Evolutionary conservation across 2,113 vertebrate species (phyloP), one percentile per base, ranked within the genome.

Genomic region (cattle (Bos taurus)): DNA sequence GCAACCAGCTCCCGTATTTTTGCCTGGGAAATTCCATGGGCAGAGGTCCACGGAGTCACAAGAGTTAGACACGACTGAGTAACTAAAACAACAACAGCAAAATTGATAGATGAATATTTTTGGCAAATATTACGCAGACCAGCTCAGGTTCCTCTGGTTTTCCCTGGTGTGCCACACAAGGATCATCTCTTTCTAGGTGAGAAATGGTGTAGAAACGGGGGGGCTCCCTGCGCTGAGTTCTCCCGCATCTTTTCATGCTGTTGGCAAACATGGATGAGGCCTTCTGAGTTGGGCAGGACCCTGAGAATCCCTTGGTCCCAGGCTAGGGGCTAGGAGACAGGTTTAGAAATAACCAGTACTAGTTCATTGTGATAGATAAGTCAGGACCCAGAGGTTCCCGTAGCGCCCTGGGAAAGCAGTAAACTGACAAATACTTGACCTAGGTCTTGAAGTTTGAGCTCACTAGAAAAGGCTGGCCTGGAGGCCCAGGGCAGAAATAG

Each of bases 201-300:
- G 36, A 87, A 23, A 7, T 30, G 14, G n/a, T 16, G 30, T 74
- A 46, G 59, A 43, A 36, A 7, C 0, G 7, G 6, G 2, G 14
- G 19, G n/a, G 5, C 11, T 4, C 13, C 23, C 43, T 74, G 48
- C 6, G 12, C 56, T 11, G 2, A 6, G 36, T 64, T 48, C 62
- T 7, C 0, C 10, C 1, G 1, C 6, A 3, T 6, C 33, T 26
- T 1, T 54, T 0, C 10, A 9, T 9, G n/a, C 21, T 6, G 11
- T 12, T 16, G 1, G 25, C 10, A 3, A 21, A 26, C 4, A 12
- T 15, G 10, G 15, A 19, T 30, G 7, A 8, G 30, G 17, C 4
- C 36, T 50, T 60, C 80, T 2, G 19, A 74, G 43, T 2, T 7
- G 2, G 17, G 28, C 15, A 9, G 6, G 30, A n/a, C 28, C 23